Evolutionary conservation across 2,797 vertebrate genomes (phyloP).

Genomic region (Dipus sagitta): DNA sequence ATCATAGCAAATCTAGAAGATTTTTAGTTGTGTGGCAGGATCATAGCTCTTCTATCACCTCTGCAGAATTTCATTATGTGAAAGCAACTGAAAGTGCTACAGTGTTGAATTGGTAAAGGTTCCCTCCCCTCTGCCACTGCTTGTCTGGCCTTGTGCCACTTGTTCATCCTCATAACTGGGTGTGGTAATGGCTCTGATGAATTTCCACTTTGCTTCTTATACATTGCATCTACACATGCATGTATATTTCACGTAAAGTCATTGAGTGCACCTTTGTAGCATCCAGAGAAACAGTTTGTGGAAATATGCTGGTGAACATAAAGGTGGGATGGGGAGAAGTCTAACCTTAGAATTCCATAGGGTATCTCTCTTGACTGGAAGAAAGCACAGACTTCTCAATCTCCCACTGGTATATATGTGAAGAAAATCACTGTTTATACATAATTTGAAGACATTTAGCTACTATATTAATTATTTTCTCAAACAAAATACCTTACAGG

Average conservation of each 20-base stretch:
- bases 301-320: neutral
- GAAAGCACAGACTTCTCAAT: neutral
- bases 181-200: neutral
- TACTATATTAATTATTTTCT: neutral
- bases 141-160: too few species aligned
- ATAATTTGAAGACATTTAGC: neutral
- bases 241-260: neutral
- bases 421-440: neutral
- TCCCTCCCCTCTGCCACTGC: neutral
- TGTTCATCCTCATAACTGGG: too few species aligned
- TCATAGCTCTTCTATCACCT: neutral
- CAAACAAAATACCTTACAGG: too few species aligned
- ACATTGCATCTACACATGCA: neutral
- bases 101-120: neutral
- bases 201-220: neutral
- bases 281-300: neutral
- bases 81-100: neutral
- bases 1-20: slow-evolving; percentile 33
- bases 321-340: neutral
- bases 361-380: neutral
- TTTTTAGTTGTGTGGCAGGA: neutral
- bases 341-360: neutral
- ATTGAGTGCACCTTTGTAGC: neutral
- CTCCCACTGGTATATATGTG: neutral
- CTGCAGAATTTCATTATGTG: slow-evolving; percentile 3